Conservation (phyloP, 2,113 vertebrate genomes). For the Aleadryas rufinucha region DNA sequence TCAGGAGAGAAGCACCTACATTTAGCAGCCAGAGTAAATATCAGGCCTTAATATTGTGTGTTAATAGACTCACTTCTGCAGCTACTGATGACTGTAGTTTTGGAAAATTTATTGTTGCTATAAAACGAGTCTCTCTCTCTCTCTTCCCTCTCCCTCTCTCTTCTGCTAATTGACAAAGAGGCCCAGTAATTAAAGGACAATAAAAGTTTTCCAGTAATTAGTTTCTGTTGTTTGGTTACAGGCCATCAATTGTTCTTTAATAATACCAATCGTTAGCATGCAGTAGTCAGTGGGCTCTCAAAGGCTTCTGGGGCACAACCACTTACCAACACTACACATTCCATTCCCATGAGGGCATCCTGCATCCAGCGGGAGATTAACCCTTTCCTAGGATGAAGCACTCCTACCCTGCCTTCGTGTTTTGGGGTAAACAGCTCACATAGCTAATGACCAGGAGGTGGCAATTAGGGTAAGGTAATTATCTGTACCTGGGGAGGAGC, state of each 20-base stretch:
- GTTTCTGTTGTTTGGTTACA: slow-evolving; percentile 78
- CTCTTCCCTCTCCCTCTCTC: slow-evolving; percentile 56
- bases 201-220: slow-evolving; percentile 79
- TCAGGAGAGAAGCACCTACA: slow-evolving; percentile 37
- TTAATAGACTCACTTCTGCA: slow-evolving; percentile 62
- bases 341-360: slow-evolving; percentile 84
- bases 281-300: slow-evolving; percentile 73
- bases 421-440: slow-evolving; percentile 39
- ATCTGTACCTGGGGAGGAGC: neutral
- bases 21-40: slow-evolving; percentile 55
- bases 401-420: neutral
- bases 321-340: slow-evolving; percentile 88
- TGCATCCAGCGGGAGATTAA: slow-evolving; percentile 64
- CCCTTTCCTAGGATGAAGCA: slow-evolving; percentile 69
- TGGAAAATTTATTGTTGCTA: slow-evolving; percentile 69
- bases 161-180: slow-evolving; percentile 78
- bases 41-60: slow-evolving; percentile 46
- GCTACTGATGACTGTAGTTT: slow-evolving; percentile 50
- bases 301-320: slow-evolving; percentile 79
- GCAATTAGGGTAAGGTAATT: neutral
- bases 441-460: neutral
- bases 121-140: slow-evolving; percentile 67
- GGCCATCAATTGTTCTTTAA: slow-evolving; percentile 85
- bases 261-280: slow-evolving; percentile 81
- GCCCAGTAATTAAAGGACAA: slow-evolving; percentile 82